phyloP scores from a whole-genome alignment of 2,888 invertebrate genomes.

The Apomyelois bistriatella region DNA sequence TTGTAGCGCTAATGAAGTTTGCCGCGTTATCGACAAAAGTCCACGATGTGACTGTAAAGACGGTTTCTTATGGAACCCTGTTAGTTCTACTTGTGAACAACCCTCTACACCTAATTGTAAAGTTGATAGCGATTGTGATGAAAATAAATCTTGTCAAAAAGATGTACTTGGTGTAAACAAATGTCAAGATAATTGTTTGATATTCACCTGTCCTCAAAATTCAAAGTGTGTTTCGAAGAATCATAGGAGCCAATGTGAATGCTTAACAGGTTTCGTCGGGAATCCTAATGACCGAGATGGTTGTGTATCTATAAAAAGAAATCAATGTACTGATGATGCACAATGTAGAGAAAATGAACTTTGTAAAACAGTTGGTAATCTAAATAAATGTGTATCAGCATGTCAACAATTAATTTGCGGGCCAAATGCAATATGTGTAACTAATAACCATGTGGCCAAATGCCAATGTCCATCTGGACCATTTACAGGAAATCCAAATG shows the following conservation, averaged over 20 bases:
- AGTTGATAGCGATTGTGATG: slow-evolving; percentile 84
- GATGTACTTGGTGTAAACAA: slow-evolving; percentile 92
- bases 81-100: slow-evolving; percentile 89
- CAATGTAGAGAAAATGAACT: slow-evolving; percentile 91
- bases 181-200: slow-evolving; percentile 87
- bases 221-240: slow-evolving; percentile 87
- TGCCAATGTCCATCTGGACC: slow-evolving; percentile 94
- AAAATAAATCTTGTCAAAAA: slow-evolving; percentile 86
- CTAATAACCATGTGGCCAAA: slow-evolving; percentile 93
- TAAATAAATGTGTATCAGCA: slow-evolving; percentile 86
- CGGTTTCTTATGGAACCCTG: slow-evolving; percentile 91
- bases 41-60: slow-evolving; percentile 90
- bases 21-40: slow-evolving; percentile 84
- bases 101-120: slow-evolving; percentile 92
- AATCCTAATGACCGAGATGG: slow-evolving; percentile 95
- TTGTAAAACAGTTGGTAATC: slow-evolving; percentile 82
- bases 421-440: slow-evolving; percentile 91
- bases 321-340: slow-evolving; percentile 88
- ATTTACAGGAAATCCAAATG: slow-evolving; percentile 92
- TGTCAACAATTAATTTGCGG: slow-evolving; percentile 90
- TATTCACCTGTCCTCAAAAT: slow-evolving; percentile 91
- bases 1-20: slow-evolving; percentile 91
- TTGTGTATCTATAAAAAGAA: slow-evolving; percentile 85
- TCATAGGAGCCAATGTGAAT: slow-evolving; percentile 90
- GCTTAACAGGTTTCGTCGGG: slow-evolving; percentile 89